A percentile compares a stretch with the other conserved stretches of the same genome.
Conservation (phyloP, 2,113 vertebrate genomes). For the Noturus placidus region DNA sequence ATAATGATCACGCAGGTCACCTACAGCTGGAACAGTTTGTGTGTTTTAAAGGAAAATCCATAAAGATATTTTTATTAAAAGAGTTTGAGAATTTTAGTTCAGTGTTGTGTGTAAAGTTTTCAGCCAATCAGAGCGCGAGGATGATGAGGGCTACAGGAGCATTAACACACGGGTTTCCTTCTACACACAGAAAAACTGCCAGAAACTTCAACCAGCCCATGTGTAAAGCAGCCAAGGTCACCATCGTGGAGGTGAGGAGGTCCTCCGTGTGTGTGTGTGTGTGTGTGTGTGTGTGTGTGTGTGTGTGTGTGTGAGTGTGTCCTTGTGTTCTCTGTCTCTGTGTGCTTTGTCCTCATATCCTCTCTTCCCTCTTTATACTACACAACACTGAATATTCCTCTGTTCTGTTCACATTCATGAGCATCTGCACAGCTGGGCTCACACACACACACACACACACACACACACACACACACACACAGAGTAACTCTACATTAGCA, state of each 20-base stretch:
- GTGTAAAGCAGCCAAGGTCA: conserved; percentile 94
- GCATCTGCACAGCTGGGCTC: neutral
- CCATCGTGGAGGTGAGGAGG: conserved; percentile 88
- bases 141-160: neutral
- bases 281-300: neutral
- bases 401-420: conserved; percentile 19
- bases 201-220: conserved; percentile 97
- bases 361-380: neutral
- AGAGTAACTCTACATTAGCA: neutral
- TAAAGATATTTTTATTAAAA: neutral
- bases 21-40: neutral
- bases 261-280: neutral
- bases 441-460: neutral
- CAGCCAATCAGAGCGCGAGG: neutral
- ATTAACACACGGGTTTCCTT: neutral
- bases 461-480: neutral
- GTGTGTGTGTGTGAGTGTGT: conserved; percentile 18
- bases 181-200: conserved; percentile 85
- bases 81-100: neutral
- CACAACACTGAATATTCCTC: neutral
- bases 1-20: neutral
- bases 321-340: neutral
- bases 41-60: neutral
- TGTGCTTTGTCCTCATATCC: neutral
- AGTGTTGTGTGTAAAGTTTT: neutral